Base-by-base conservation (phyloP, 2,797 vertebrate genomes). In the Zenarchopterus dispar region DNA sequence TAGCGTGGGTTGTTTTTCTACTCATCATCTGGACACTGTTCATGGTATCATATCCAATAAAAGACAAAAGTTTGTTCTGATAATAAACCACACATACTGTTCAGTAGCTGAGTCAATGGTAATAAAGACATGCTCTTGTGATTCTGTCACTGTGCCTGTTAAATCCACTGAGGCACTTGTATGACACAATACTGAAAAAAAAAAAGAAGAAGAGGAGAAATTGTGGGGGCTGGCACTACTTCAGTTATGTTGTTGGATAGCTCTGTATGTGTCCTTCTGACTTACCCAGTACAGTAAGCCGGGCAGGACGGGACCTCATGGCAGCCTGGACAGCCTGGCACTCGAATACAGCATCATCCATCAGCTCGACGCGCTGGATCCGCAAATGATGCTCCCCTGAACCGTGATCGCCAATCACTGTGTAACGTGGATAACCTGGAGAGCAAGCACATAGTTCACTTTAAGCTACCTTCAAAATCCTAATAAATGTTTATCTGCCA, bases 291-390 rank as follows among this genome's bases (percentile, higher is more conserved):
- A 99, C 98, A 0, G 97, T 98, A 77, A 99, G 96, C 23, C 96
- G 94, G 23, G 97, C 98, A 0, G 97, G 96, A 59, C 96, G 88
- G 57, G 98, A 99, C 68, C 98, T 94, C 91, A 97, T 96, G 81
- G 96, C 98, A 0, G 96, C 97, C 68, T 98, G 95, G 84, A 98
- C 97, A 54, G 98, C 98, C 89, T 99, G 98, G 75, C 98, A 99
- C 85, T 99, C 98, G 0, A 99, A 99, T 55, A 97, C 92, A 0
- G 98, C 97, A 0, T 99, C 97, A 33, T 99, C 98, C 74, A 95
- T 95, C 56, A 99, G 92, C 81, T 99, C 97, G 0, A 96, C 97
- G 4, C 94, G 87, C 81, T 98, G 93, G 81, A 99, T 99, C 53
- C 95, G 94, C 85, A 99, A 75, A 88, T 99, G 96, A 79, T 99